Conservation (phyloP, 2,888 invertebrate species). For the Eupithecia tripunctaria region DNA sequence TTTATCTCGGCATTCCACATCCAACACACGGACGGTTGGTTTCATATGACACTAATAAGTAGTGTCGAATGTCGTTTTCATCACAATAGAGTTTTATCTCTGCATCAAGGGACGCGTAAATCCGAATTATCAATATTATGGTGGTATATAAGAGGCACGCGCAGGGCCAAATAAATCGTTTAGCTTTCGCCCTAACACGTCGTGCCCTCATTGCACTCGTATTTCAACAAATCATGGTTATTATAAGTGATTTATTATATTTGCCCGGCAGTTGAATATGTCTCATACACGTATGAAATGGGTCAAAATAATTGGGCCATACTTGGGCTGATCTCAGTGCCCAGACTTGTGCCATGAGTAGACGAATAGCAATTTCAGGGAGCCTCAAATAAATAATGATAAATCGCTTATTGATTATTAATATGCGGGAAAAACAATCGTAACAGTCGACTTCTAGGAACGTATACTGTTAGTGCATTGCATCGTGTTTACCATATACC, state of each 20-base stretch:
- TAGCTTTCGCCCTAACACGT: conserved; percentile 59
- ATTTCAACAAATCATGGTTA: conserved; percentile 45
- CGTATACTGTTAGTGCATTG: neutral
- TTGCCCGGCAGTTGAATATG: conserved; percentile 39
- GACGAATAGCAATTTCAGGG: conserved; percentile 25
- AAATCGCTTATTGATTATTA: conserved; percentile 19
- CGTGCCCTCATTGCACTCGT: conserved; percentile 42
- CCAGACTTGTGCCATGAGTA: conserved; percentile 38
- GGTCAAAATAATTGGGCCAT: conserved; percentile 46
- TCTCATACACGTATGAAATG: conserved; percentile 41
- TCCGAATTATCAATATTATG: conserved; percentile 61
- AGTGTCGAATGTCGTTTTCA: conserved; percentile 67
- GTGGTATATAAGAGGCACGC: conserved; percentile 47
- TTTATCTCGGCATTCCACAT: conserved; percentile 50
- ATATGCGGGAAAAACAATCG: conserved; percentile 11
- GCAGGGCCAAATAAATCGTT: conserved; percentile 70
- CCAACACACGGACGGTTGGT: conserved; percentile 54
- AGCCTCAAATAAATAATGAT: conserved; percentile 24
- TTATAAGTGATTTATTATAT: conserved; percentile 45
- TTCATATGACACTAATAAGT: conserved; percentile 66
- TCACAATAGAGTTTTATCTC: conserved; percentile 69
- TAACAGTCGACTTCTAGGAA: neutral
- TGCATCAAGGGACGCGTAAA: conserved; percentile 69
- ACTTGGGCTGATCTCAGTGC: conserved; percentile 43
- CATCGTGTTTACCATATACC: neutral